These are phyloP conservation scores for Drosophila yooni DNA, from an alignment of 2,888 invertebrate species.

Conservation along the genomic window DNA sequence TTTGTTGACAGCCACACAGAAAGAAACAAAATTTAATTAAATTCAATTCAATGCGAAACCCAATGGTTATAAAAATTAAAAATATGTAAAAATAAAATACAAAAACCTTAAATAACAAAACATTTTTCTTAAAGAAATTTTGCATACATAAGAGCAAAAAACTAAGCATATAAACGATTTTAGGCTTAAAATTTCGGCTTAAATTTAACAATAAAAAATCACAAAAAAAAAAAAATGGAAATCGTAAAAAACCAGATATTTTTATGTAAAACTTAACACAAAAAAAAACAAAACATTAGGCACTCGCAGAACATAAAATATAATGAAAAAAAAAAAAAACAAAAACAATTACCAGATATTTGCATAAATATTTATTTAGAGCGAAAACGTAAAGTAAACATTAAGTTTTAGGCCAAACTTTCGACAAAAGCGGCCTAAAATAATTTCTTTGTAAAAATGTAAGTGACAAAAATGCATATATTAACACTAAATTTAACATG, in stretches of 20 bases:
- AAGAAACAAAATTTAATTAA: constrained; percentile 29
- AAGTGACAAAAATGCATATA: constrained; percentile 54
- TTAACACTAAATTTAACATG: constrained; percentile 53
- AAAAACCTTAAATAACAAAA: constrained; percentile 34
- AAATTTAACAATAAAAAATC: constrained; percentile 56
- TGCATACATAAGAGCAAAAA: constrained; percentile 53
- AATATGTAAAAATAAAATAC: constrained; percentile 44
- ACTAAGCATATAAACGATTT: constrained; percentile 57
- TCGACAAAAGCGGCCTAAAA: constrained; percentile 75
- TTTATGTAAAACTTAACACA: constrained; percentile 59
- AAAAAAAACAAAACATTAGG: constrained; percentile 40
- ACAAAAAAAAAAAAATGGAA: constrained; percentile 42
- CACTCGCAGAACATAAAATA: constrained; percentile 55
- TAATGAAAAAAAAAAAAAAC: constrained; percentile 36
- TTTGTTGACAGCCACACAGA: constrained; percentile 40
- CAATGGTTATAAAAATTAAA: constrained; percentile 69
- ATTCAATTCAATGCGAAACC: constrained; percentile 58
- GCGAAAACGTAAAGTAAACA: constrained; percentile 33
- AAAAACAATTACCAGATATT: constrained; percentile 48
- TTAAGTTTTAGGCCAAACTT: constrained; percentile 71
- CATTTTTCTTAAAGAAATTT: constrained; percentile 66
- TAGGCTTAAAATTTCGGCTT: constrained; percentile 79
- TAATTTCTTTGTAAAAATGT: constrained; percentile 84
- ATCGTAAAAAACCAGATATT: constrained; percentile 56
- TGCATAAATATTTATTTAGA: constrained; percentile 65